A percentile compares a stretch with the other conserved stretches of the same genome.
These are phyloP conservation scores for Lutjanus erythropterus DNA, from an alignment of 2,113 vertebrate genomes.

Conservation along the genomic window DNA sequence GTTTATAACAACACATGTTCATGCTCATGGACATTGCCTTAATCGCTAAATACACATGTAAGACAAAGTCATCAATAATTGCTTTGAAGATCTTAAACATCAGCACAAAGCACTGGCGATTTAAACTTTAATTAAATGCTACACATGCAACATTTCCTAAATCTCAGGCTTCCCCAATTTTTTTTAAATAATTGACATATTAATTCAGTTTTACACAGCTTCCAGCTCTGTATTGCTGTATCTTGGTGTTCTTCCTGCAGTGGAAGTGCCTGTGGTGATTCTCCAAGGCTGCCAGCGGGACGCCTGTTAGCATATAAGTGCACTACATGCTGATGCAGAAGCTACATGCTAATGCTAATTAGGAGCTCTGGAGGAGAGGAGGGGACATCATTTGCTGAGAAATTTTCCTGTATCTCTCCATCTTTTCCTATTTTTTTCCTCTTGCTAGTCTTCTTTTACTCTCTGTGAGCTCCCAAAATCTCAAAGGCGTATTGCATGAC, in stretches of 20 bases:
- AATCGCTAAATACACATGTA: not conserved
- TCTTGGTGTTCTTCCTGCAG: slow-evolving; percentile 65
- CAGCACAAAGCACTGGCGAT: slow-evolving; percentile 6
- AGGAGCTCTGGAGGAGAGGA: slow-evolving; percentile 58
- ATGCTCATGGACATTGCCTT: not conserved
- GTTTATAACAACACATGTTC: not conserved
- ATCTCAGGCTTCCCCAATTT: slow-evolving; percentile 1
- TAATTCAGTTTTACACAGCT: slow-evolving; percentile 30
- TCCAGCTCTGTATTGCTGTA: slow-evolving; percentile 17
- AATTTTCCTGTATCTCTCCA: not conserved
- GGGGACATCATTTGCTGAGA: slow-evolving; percentile 4
- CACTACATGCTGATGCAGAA: slow-evolving; percentile 80
- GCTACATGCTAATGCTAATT: slow-evolving; percentile 80
- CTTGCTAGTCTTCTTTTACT: not conserved
- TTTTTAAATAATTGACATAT: slow-evolving; percentile 34
- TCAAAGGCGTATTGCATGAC: no score
- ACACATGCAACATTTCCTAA: slow-evolving; percentile 57
- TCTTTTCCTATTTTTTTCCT: not conserved
- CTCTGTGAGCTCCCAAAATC: not conserved
- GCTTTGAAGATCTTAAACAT: slow-evolving; percentile 15
- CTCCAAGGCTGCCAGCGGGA: slow-evolving; percentile 75
- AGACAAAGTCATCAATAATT: slow-evolving; percentile 1
- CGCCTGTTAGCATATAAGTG: slow-evolving; percentile 82
- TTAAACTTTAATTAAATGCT: slow-evolving; percentile 44
- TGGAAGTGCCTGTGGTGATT: slow-evolving; percentile 82